Evolutionary conservation across 1,140 invertebrate species (phyloP).

Genomic region (Stegodyphus mimosarum): DNA sequence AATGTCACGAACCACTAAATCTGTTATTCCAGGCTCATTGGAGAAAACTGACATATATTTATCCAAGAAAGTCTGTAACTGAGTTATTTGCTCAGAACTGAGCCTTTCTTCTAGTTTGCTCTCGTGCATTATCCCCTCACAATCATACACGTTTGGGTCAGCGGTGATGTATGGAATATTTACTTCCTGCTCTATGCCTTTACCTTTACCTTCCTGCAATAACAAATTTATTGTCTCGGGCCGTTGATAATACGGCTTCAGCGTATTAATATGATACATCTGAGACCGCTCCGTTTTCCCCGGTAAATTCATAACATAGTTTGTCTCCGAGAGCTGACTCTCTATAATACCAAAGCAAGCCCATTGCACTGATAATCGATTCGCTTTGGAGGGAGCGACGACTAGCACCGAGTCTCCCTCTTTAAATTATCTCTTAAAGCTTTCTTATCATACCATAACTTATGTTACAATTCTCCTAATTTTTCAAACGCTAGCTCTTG

Average conservation of each 20-base stretch:
- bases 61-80: not conserved
- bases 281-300: not conserved
- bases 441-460: conserved; percentile 10
- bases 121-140: not conserved
- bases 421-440: conserved; percentile 1
- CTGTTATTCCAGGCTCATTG: not conserved
- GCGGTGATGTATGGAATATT: not conserved
- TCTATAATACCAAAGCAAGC: not conserved
- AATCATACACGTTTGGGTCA: not conserved
- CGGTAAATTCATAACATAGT: not conserved
- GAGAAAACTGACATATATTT: conserved; percentile 1
- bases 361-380: not conserved
- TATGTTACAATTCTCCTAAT: too few species aligned
- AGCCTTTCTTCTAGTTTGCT: not conserved
- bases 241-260: too few species aligned
- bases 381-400: not conserved
- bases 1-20: not conserved
- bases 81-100: not conserved
- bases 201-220: not conserved
- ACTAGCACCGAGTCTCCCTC: not conserved
- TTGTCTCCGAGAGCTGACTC: not conserved
- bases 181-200: not conserved
- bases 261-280: too few species aligned
- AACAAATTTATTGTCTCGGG: not conserved
- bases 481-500: too few species aligned